Evolutionary conservation across 1,140 invertebrate species (phyloP), one percentile per base, ranked within the genome.

Genomic region (Drosophila bocki): DNA sequence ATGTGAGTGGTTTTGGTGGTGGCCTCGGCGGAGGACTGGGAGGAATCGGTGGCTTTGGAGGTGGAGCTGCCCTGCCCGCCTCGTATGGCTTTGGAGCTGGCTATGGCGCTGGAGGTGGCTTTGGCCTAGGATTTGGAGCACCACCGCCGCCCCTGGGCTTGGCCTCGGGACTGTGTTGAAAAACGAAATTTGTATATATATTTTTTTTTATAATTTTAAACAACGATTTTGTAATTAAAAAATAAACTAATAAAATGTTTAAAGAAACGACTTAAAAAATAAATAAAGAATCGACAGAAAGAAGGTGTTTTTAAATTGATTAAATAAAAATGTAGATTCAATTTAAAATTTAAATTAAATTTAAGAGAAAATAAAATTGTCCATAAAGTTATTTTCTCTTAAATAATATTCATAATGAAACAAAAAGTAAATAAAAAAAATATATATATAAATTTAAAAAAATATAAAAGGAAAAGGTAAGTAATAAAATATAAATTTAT

Each of bases 71-170:
- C 26, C 26, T 29, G 26, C 26, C 26, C 26, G 26, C 26, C 26
- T 29, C 26, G 26, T 29, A 29, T 29, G 26, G 26, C 26, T 56
- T 56, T 39, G 53, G 53, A 11, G 53, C 74, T 13, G 84, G 84
- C 32, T 83, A 84, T 37, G 81, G 81, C 17, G 85, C 75, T 11
- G 80, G 83, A 32, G 83, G 84, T 42, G 84, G 84, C 50, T 82
- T 76, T 13, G 84, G 84, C n/a, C 53, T 87, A 4, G 79, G 84
- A 50, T 87, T 80, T 51, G 80, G 74, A 33, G 71, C 70, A 13
- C 62, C 72, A 35, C 86, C 32, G 39, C 72, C 59, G 32, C 75
- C 13, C 42, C 69, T 70, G 57, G 86, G 51, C n/a, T 32, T 78
- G 74, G 86, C 51, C 2, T 71, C 54, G 33, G 75, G 75, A 39